These are phyloP conservation scores for Etheostoma spectabile DNA, from an alignment of 2,113 vertebrate genomes.

Conservation along the genomic window DNA sequence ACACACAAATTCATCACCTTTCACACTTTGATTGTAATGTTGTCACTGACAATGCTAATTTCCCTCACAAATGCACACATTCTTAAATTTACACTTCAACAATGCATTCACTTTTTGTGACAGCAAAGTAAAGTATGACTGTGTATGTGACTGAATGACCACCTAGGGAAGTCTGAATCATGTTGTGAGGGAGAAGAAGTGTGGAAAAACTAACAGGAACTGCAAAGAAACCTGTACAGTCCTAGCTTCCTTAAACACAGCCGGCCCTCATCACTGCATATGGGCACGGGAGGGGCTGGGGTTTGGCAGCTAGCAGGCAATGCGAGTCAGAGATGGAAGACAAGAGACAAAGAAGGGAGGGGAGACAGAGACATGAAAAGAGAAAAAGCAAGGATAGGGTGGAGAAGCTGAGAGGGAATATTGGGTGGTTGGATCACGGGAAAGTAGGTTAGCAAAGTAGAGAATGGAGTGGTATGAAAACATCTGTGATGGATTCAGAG, in stretches of 20 bases:
- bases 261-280: slow-evolving; percentile 9
- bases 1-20: background rate
- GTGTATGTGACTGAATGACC: slow-evolving; percentile 13
- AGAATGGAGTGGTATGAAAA: slow-evolving; percentile 68
- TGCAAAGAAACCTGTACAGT: background rate
- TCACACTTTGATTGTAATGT: background rate
- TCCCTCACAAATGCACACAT: slow-evolving; percentile 1
- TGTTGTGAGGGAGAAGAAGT: slow-evolving; percentile 36
- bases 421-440: slow-evolving; percentile 20
- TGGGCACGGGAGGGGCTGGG: slow-evolving; percentile 12
- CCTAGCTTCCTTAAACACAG: background rate
- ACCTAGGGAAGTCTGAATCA: slow-evolving; percentile 5
- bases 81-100: background rate
- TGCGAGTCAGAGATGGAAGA: slow-evolving; percentile 40
- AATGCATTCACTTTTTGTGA: background rate
- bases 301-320: slow-evolving; percentile 11
- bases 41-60: slow-evolving; percentile 13
- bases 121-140: background rate
- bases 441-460: slow-evolving; percentile 52
- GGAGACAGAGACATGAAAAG: slow-evolving; percentile 19
- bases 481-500: slow-evolving; percentile 76
- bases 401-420: slow-evolving; percentile 25
- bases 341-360: background rate
- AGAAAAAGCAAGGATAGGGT: slow-evolving; percentile 22
- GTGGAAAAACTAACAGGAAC: slow-evolving; percentile 65